These are phyloP conservation scores for Diprion similis DNA, from an alignment of 1,140 invertebrate genomes.

Conservation along the genomic window DNA sequence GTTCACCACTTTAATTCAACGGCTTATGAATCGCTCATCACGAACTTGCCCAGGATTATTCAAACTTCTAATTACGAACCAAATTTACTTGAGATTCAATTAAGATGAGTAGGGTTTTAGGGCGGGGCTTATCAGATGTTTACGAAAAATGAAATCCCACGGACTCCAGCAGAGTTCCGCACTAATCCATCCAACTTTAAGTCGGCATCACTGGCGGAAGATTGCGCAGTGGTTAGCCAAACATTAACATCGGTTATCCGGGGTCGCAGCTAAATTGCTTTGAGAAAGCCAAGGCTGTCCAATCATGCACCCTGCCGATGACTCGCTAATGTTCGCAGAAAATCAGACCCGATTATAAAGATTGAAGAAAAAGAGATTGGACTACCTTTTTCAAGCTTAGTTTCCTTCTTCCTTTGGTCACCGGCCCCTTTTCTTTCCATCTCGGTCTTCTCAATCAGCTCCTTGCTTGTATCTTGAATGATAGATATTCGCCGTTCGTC, in stretches of 20 bases:
- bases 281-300: background rate
- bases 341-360: slow-evolving; percentile 23
- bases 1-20: background rate
- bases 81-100: background rate
- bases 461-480: slow-evolving; percentile 48
- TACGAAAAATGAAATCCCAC: background rate
- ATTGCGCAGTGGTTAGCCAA: background rate
- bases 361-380: slow-evolving; percentile 32
- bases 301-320: background rate
- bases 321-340: background rate
- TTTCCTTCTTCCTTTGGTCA: slow-evolving; percentile 27
- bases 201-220: background rate
- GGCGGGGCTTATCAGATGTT: too few relatives aligned
- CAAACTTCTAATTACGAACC: too few relatives aligned
- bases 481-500: slow-evolving; percentile 42
- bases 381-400: slow-evolving; percentile 36
- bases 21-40: background rate
- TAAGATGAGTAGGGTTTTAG: background rate
- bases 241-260: background rate
- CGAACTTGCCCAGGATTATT: background rate
- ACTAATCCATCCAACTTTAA: background rate
- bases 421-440: slow-evolving; percentile 35
- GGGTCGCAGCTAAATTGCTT: background rate
- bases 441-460: slow-evolving; percentile 49
- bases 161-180: background rate